Evolutionary conservation across 1,140 invertebrate species (phyloP).

Genomic region (Planococcus citri): DNA sequence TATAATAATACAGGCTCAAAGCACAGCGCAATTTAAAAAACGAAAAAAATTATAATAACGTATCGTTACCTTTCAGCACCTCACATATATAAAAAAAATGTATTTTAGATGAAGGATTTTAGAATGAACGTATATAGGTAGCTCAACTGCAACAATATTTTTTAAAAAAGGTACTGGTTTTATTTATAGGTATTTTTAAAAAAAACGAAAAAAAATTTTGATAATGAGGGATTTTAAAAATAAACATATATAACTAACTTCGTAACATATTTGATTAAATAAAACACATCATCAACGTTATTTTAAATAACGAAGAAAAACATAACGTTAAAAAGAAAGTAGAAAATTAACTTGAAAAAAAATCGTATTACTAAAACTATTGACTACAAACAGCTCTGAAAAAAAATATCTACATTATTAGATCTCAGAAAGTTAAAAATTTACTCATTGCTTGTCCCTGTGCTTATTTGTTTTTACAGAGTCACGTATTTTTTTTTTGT

Average conservation of each 20-base stretch:
- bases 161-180: no score
- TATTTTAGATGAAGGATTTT: no score
- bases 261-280: not conserved
- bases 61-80: not conserved
- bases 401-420: constrained; percentile 18
- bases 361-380: constrained; percentile 15
- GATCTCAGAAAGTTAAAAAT: constrained; percentile 1
- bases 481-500: no score
- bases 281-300: constrained; percentile 11
- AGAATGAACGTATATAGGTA: no score
- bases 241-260: no score
- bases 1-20: not conserved
- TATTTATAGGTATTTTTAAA: no score
- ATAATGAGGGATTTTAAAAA: not conserved
- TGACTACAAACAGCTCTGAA: constrained; percentile 19
- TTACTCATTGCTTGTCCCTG: not conserved
- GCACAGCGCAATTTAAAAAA: not conserved
- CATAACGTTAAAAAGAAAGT: constrained; percentile 20
- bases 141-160: not conserved
- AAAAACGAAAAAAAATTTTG: no score
- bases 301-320: constrained; percentile 21
- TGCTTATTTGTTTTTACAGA: not conserved
- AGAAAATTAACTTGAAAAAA: constrained; percentile 19
- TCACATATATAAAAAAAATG: not conserved
- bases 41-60: not conserved